These are phyloP conservation scores for Acleris holmiana DNA, from an alignment of 2,888 invertebrate genomes.

Conservation along the genomic window DNA sequence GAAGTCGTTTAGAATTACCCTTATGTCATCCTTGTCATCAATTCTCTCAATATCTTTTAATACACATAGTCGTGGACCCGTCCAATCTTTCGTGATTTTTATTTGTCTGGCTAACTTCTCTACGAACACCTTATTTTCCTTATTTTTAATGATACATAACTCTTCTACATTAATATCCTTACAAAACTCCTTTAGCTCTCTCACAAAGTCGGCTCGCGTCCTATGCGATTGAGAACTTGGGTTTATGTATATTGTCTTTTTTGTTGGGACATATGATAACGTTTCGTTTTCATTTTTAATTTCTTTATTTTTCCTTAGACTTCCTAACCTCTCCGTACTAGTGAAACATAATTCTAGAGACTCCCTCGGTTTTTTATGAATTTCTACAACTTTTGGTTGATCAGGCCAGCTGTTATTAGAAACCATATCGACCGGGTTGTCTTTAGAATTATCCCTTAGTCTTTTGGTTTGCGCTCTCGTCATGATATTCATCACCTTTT, in stretches of 20 bases:
- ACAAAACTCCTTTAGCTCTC: slow-evolving; percentile 11
- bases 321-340: slow-evolving; percentile 13
- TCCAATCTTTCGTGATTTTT: slow-evolving; percentile 3
- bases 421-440: slow-evolving; percentile 14
- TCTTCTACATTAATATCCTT: slow-evolving; percentile 6
- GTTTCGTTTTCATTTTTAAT: slow-evolving; percentile 20
- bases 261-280: slow-evolving; percentile 18
- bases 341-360: slow-evolving; percentile 25
- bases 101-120: slow-evolving; percentile 8
- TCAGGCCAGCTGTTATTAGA: slow-evolving; percentile 27
- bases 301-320: slow-evolving; percentile 1
- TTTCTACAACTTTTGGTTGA: slow-evolving; percentile 38
- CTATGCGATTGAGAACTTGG: slow-evolving; percentile 9
- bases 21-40: slow-evolving; percentile 18
- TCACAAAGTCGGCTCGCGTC: slow-evolving; percentile 20
- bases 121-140: slow-evolving; percentile 1
- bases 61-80: slow-evolving; percentile 11
- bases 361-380: slow-evolving; percentile 33
- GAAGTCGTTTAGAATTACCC: slow-evolving; percentile 28
- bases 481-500: slow-evolving; percentile 30
- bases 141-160: slow-evolving; percentile 2
- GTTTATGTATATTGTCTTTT: slow-evolving; percentile 21
- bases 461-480: slow-evolving; percentile 25
- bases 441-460: background rate
- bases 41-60: slow-evolving; percentile 10